phyloP scores from a whole-genome alignment of 2,113 vertebrate species.

The Parus major region DNA sequence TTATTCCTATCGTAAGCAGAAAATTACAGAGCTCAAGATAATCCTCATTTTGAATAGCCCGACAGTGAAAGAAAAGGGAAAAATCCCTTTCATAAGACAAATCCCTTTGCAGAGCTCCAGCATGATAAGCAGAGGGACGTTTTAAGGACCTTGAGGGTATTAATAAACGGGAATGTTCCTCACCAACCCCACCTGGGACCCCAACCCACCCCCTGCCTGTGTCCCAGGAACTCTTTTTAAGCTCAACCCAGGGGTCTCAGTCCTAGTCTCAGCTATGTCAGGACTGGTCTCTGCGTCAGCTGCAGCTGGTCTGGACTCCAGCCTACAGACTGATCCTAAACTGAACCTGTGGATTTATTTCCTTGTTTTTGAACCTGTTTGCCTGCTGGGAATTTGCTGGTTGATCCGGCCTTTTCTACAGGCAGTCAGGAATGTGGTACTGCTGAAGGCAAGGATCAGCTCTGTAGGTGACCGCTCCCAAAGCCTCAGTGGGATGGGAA shows the following conservation, averaged over 20 bases:
- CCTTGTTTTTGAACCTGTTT: background rate
- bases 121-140: fast-evolving
- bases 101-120: background rate
- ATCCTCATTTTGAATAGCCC: background rate
- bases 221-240: background rate
- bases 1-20: background rate
- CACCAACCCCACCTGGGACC: background rate
- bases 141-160: background rate
- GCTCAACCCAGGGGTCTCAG: background rate
- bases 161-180: background rate
- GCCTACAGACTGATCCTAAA: fast-evolving
- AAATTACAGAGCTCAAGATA: background rate
- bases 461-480: background rate
- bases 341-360: background rate
- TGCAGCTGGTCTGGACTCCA: background rate
- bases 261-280: background rate
- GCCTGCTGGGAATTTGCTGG: background rate
- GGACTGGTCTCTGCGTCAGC: background rate
- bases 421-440: background rate
- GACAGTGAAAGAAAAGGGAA: background rate
- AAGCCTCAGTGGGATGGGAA: background rate
- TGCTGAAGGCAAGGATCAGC: background rate
- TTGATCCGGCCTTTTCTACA: background rate
- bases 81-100: background rate
- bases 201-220: fast-evolving